A percentile compares a stretch with the other conserved stretches of the same genome.
phyloP scores from a whole-genome alignment of 2,797 vertebrate species.

The Rhincodon typus region DNA sequence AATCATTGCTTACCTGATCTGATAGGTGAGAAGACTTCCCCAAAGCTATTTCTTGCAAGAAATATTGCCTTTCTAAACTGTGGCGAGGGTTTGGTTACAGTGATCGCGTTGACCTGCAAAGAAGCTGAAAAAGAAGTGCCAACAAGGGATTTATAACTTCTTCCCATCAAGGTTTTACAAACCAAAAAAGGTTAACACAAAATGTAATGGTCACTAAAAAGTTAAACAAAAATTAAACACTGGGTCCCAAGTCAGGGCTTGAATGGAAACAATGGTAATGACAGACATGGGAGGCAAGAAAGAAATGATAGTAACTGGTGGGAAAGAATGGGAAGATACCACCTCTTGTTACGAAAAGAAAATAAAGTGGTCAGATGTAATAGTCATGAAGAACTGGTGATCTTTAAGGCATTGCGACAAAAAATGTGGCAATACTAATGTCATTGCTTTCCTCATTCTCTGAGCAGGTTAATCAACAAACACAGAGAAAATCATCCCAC shows the following conservation, averaged over 20 bases:
- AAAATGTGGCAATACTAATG: too few species aligned
- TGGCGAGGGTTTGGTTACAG: neutral
- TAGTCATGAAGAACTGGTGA: neutral
- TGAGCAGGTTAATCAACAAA: neutral
- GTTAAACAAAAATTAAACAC: neutral
- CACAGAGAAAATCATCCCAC: neutral
- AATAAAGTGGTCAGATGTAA: neutral
- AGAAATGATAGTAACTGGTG: too few species aligned
- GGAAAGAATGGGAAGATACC: too few species aligned
- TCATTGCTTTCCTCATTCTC: too few species aligned
- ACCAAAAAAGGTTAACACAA: neutral
- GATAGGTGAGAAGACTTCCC: neutral
- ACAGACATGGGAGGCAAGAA: too few species aligned
- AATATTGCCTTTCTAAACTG: neutral
- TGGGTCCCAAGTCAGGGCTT: neutral
- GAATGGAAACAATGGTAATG: neutral
- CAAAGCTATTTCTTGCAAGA: slow-evolving; percentile 19
- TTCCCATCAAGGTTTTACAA: neutral
- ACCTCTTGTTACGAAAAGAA: too few species aligned
- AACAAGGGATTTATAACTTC: neutral
- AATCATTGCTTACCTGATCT: neutral
- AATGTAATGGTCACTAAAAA: too few species aligned
- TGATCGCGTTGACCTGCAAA: neutral
- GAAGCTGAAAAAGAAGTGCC: neutral
- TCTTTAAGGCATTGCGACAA: too few species aligned